phyloP scores from a whole-genome alignment of 2,888 invertebrate genomes.

The Aphrophora alni region DNA sequence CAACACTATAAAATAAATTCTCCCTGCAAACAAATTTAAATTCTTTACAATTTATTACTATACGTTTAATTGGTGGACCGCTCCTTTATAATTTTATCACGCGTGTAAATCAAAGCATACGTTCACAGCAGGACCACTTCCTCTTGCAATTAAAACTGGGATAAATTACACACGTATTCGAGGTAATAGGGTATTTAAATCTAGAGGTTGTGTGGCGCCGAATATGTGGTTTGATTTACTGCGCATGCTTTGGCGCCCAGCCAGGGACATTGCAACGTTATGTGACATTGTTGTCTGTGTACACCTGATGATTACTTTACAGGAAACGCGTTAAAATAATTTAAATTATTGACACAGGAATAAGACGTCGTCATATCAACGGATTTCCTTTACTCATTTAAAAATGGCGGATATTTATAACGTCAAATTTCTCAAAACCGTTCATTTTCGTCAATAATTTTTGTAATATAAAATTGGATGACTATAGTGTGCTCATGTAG shows the following conservation, averaged over 20 bases:
- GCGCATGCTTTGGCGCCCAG: neutral
- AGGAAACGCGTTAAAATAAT: no score
- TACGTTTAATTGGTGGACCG: neutral
- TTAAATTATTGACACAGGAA: no score
- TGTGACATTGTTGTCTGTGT: no score
- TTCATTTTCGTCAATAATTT: no score
- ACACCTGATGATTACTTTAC: no score
- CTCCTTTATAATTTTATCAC: neutral
- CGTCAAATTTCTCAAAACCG: no score
- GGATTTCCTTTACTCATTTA: no score
- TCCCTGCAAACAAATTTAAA: neutral
- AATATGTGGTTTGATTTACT: no score
- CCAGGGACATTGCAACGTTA: neutral
- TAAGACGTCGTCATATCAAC: no score
- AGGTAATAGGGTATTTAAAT: neutral
- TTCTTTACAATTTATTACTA: neutral
- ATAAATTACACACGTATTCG: neutral
- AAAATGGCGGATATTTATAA: no score
- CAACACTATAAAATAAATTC: neutral
- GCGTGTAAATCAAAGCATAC: neutral
- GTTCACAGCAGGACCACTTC: neutral
- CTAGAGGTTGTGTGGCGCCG: neutral
- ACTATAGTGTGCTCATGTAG: no score
- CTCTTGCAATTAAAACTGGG: neutral
- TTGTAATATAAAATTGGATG: no score